Conservation (phyloP, 2,888 invertebrate species). For the Julus scanicus region DNA sequence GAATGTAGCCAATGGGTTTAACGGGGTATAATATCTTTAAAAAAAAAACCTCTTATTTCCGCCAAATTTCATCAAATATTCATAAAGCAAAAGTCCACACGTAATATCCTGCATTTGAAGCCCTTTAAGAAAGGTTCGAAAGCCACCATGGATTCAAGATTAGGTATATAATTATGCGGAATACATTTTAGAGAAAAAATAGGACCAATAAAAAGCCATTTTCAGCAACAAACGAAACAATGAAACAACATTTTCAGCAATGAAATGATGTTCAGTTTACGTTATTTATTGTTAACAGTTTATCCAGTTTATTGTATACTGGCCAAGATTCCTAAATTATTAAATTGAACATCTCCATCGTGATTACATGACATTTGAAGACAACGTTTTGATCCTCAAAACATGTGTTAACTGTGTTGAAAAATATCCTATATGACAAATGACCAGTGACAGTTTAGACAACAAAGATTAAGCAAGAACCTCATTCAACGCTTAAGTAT, state of each 20-base stretch:
- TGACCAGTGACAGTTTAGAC: background rate
- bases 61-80: slow-evolving; percentile 11
- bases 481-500: background rate
- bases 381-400: background rate
- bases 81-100: slow-evolving; percentile 12
- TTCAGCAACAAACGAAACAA: no score
- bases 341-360: no score
- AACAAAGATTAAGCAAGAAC: background rate
- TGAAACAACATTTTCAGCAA: no score
- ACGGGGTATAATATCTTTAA: background rate
- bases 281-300: no score
- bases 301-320: no score
- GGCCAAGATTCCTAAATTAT: no score
- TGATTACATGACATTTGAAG: no score
- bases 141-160: background rate
- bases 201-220: no score
- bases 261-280: no score
- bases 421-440: background rate
- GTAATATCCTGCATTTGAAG: slow-evolving; percentile 13
- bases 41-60: background rate
- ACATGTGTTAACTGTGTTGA: background rate
- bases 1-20: background rate
- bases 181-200: background rate
- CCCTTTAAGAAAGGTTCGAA: background rate
- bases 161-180: background rate